Percentiles rank a stretch among this genome's conserved stretches.
Conservation (phyloP, 1,140 invertebrate species). For the Diachasma alloeum region DNA sequence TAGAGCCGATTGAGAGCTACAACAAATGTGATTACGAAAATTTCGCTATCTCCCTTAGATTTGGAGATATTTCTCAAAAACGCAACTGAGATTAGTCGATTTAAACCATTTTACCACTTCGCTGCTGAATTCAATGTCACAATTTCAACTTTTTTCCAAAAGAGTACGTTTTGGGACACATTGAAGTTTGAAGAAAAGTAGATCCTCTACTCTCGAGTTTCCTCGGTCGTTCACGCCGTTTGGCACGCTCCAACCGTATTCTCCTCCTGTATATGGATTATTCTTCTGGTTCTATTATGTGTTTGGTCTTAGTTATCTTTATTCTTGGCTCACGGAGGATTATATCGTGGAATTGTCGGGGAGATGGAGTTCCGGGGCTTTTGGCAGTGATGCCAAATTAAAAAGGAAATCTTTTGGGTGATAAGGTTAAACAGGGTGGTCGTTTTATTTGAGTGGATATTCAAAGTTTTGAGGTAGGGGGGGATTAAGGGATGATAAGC, state of each 20-base stretch:
- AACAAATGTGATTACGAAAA: too few species aligned
- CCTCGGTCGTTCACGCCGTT: conserved; percentile 22
- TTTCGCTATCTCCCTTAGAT: too few species aligned
- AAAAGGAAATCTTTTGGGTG: conserved; percentile 26
- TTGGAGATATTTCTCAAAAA: too few species aligned
- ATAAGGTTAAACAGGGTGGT: background rate
- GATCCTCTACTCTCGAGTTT: too few species aligned
- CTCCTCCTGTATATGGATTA: background rate
- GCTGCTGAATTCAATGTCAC: too few species aligned
- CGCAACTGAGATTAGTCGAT: too few species aligned
- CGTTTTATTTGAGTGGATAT: background rate
- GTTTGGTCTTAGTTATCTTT: background rate
- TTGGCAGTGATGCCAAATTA: conserved; percentile 32
- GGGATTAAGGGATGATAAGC: too few species aligned
- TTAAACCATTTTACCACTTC: too few species aligned
- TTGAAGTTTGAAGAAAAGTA: background rate
- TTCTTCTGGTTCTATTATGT: background rate
- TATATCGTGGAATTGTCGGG: background rate
- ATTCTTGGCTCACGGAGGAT: background rate
- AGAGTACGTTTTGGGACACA: too few species aligned
- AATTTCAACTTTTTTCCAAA: too few species aligned
- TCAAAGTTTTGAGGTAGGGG: too few species aligned
- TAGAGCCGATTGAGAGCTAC: too few species aligned
- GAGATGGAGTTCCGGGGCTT: background rate
- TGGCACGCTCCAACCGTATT: conserved; percentile 3